A percentile compares a stretch with the other conserved stretches of the same genome.
Evolutionary conservation across 1,140 invertebrate genomes (phyloP).

Genomic region (Proales similis): DNA sequence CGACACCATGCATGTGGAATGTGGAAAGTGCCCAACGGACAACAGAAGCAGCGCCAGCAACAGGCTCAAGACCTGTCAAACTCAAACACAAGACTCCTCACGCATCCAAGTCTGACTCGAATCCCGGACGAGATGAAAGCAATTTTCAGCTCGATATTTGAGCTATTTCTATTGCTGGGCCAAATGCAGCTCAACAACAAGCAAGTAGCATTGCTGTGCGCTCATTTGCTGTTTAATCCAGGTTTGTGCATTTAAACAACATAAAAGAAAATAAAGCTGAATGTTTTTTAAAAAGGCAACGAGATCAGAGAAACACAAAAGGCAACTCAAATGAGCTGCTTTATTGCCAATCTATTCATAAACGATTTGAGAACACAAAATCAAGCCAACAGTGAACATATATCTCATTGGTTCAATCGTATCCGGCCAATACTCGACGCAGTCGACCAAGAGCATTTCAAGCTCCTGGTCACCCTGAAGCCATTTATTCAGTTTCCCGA

Average conservation of each 20-base stretch:
- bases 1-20: too few species aligned
- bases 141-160: slow-evolving; percentile 21
- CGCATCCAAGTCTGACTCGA: slow-evolving; percentile 8
- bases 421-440: slow-evolving; percentile 25
- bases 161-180: slow-evolving; percentile 35
- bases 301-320: neutral
- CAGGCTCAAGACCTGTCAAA: too few species aligned
- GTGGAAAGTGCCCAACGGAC: too few species aligned
- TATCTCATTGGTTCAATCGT: slow-evolving; percentile 6
- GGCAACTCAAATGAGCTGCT: neutral
- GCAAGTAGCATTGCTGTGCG: slow-evolving; percentile 2
- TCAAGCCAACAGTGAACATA: slow-evolving; percentile 10
- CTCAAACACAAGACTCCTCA: slow-evolving; percentile 4
- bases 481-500: slow-evolving; percentile 28
- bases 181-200: slow-evolving; percentile 1
- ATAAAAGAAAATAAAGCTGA: neutral
- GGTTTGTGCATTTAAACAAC: slow-evolving; percentile 1
- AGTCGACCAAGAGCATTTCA: slow-evolving; percentile 20
- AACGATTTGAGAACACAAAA: slow-evolving; percentile 15
- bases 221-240: slow-evolving; percentile 9
- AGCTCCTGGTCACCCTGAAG: slow-evolving; percentile 12
- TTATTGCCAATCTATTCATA: slow-evolving; percentile 14
- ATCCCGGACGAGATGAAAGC: neutral
- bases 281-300: slow-evolving; percentile 6
- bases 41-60: too few species aligned